phyloP scores from a whole-genome alignment of 2,888 invertebrate species.

The Digitonthophagus gazella region DNA sequence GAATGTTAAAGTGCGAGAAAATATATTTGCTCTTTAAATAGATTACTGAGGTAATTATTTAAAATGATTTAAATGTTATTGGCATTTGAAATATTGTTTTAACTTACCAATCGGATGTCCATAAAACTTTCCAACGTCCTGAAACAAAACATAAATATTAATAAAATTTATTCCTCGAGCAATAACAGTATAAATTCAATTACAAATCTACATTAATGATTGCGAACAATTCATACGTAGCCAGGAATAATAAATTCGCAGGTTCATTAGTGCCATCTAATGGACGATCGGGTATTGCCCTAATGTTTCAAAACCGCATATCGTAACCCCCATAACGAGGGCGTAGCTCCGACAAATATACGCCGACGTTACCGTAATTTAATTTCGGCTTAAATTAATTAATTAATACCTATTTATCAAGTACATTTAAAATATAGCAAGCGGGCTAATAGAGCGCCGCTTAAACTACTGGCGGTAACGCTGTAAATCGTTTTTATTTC shows the following conservation, averaged over 20 bases:
- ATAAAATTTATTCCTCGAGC: no score
- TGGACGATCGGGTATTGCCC: neutral
- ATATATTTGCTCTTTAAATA: no score
- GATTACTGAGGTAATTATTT: no score
- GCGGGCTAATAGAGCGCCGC: neutral
- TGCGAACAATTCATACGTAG: neutral
- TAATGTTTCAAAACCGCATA: conserved; percentile 9
- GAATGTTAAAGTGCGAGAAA: neutral
- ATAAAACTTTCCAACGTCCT: neutral
- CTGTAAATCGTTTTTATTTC: conserved; percentile 13
- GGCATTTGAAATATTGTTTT: no score
- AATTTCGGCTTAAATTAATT: conserved; percentile 15
- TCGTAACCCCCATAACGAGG: neutral
- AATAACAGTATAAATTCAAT: neutral
- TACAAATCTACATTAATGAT: conserved; percentile 14
- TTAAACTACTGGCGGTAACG: neutral
- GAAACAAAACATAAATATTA: no score
- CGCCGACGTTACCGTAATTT: conserved; percentile 3
- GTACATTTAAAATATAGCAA: conserved; percentile 10
- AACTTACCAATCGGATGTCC: neutral
- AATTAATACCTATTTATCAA: conserved; percentile 14
- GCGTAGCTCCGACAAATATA: neutral
- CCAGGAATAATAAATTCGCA: conserved; percentile 9
- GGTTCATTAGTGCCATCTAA: conserved; percentile 12
- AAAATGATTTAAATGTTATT: no score